These are phyloP conservation scores for Drosophila varians DNA, from an alignment of 1,140 invertebrate species.

Conservation along the genomic window DNA sequence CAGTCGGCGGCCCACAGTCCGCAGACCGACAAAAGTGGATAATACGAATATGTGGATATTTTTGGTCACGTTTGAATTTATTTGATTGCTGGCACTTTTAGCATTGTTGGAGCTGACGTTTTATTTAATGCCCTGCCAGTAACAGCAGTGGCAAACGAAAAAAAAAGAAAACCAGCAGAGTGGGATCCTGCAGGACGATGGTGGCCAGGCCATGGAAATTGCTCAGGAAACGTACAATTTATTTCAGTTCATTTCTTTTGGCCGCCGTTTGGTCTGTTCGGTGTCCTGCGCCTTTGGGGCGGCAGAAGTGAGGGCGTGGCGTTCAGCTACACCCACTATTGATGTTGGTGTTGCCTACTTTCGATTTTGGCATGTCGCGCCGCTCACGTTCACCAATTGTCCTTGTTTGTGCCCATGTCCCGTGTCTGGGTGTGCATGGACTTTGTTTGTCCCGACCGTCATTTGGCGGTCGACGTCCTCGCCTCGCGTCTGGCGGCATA, in stretches of 20 bases:
- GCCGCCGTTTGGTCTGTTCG: conserved; percentile 59
- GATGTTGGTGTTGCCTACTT: conserved; percentile 78
- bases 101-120: conserved; percentile 79
- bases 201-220: conserved; percentile 60
- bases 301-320: conserved; percentile 6
- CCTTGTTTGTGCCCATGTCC: conserved; percentile 42
- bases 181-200: conserved; percentile 5
- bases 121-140: conserved; percentile 79
- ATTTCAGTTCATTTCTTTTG: conserved; percentile 81
- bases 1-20: conserved; percentile 12
- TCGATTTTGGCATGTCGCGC: conserved; percentile 80
- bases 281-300: conserved; percentile 6
- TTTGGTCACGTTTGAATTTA: conserved; percentile 82
- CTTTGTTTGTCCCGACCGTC: conserved; percentile 62
- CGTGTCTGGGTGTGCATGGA: conserved; percentile 1
- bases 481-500: conserved; percentile 63
- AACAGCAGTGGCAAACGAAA: conserved; percentile 26
- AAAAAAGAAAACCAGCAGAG: conserved; percentile 11
- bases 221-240: conserved; percentile 82
- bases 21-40: conserved; percentile 52
- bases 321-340: conserved; percentile 36
- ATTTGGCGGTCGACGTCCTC: conserved; percentile 79
- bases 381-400: conserved; percentile 73
- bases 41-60: conserved; percentile 78
- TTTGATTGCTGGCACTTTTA: conserved; percentile 81